Conservation (phyloP, 2,888 invertebrate genomes). For the Eupeodes latifasciatus region DNA sequence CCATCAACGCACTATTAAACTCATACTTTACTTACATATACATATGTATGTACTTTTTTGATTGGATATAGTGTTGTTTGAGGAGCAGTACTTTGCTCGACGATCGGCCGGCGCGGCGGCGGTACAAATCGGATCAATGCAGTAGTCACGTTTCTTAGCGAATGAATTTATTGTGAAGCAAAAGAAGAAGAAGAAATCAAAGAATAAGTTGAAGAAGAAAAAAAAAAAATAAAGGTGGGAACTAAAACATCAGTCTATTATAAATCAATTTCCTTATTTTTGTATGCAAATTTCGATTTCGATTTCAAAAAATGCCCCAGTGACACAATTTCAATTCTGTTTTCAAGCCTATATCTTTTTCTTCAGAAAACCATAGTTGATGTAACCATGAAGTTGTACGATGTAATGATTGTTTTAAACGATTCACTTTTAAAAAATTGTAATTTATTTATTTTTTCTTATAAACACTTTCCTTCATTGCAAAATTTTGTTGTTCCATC, state of each 20-base stretch:
- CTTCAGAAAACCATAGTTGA: neutral
- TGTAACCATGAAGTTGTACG: neutral
- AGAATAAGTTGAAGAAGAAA: neutral
- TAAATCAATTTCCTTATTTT: conserved; percentile 76
- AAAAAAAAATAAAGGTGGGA: conserved; percentile 72
- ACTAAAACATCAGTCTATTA: conserved; percentile 72
- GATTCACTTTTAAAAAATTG: conserved; percentile 33
- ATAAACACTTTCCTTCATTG: no score
- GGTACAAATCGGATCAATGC: conserved; percentile 22
- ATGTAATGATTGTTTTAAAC: neutral
- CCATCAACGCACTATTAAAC: conserved; percentile 61
- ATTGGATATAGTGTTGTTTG: conserved; percentile 4
- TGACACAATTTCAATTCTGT: conserved; percentile 63
- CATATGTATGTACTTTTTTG: neutral
- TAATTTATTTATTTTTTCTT: no score
- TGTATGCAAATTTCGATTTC: conserved; percentile 74
- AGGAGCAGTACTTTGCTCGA: neutral
- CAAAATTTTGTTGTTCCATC: no score
- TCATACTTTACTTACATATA: conserved; percentile 31
- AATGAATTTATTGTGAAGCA: conserved; percentile 43
- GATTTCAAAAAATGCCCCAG: conserved; percentile 75
- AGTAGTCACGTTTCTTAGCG: conserved; percentile 67
- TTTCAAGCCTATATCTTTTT: neutral
- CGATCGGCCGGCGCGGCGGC: no score
- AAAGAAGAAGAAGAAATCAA: neutral